These are phyloP conservation scores for Limonius californicus DNA, from an alignment of 1,140 invertebrate species.

Conservation along the genomic window DNA sequence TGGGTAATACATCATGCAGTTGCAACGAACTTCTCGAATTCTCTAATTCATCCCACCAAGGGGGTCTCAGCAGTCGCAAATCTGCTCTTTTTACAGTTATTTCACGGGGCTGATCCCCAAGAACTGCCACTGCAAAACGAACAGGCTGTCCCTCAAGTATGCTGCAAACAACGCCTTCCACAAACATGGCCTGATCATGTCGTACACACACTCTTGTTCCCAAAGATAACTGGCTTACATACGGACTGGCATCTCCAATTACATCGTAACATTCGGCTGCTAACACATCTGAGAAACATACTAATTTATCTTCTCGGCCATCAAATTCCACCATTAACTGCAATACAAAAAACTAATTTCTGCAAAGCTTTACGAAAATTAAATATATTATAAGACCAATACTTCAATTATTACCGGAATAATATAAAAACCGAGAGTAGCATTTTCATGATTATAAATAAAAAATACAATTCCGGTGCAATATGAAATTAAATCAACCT, in stretches of 20 bases:
- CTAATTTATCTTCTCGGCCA: constrained; percentile 57
- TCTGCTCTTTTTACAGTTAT: constrained; percentile 74
- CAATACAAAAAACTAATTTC: too few relatives aligned
- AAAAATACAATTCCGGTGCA: too few relatives aligned
- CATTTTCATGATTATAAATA: too few relatives aligned
- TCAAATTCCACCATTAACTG: constrained; percentile 75
- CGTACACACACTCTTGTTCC: constrained; percentile 52
- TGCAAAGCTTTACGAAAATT: too few relatives aligned
- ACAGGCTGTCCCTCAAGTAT: constrained; percentile 64
- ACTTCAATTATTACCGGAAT: too few relatives aligned
- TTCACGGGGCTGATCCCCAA: constrained; percentile 48
- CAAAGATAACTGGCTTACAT: constrained; percentile 64
- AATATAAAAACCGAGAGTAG: too few relatives aligned
- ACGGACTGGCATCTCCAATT: constrained; percentile 89
- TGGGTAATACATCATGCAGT: constrained; percentile 15
- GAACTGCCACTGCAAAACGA: constrained; percentile 74
- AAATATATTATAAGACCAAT: too few relatives aligned
- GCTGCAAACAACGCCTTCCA: constrained; percentile 77
- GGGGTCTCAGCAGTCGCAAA: constrained; percentile 83
- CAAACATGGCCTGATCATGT: constrained; percentile 63
- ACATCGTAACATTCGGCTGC: constrained; percentile 78
- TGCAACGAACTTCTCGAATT: constrained; percentile 51
- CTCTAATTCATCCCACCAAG: constrained; percentile 93
- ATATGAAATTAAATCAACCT: too few relatives aligned
- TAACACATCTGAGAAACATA: constrained; percentile 66